A percentile compares a stretch with the other conserved stretches of the same genome.
Conservation (phyloP, 2,113 vertebrate genomes). For the Labeo rohita region DNA sequence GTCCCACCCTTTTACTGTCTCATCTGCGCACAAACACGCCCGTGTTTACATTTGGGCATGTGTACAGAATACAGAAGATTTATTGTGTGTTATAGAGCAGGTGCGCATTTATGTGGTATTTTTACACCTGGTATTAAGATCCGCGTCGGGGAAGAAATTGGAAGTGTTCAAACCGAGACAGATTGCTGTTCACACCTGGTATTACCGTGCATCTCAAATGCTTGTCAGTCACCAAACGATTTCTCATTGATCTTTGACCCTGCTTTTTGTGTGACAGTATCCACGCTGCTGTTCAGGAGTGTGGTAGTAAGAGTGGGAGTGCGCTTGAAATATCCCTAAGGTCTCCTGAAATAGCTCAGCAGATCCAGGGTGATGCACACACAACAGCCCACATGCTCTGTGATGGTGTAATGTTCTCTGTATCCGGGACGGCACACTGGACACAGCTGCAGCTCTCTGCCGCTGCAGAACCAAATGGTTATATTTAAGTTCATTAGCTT, state of each 20-base stretch:
- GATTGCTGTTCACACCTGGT: background rate
- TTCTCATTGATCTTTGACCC: background rate
- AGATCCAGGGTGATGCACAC: slow-evolving; percentile 16
- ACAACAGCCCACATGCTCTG: slow-evolving; percentile 31
- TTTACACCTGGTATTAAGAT: background rate
- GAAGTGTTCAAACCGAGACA: background rate
- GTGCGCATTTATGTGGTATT: background rate
- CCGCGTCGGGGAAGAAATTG: background rate
- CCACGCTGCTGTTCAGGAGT: background rate
- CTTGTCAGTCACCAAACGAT: background rate
- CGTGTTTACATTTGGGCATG: slow-evolving; percentile 14
- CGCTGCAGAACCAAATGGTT: slow-evolving; percentile 50
- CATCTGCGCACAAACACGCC: slow-evolving; percentile 18
- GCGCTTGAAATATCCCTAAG: slow-evolving; percentile 8
- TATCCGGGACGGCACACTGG: slow-evolving; percentile 70
- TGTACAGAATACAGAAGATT: background rate
- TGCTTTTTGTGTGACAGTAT: background rate
- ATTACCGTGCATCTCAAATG: background rate
- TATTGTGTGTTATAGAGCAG: background rate
- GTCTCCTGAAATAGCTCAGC: slow-evolving; percentile 33
- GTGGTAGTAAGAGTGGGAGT: background rate
- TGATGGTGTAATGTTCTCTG: slow-evolving; percentile 69
- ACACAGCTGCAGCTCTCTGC: slow-evolving; percentile 48
- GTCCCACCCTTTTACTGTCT: background rate
- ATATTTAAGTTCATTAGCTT: slow-evolving; percentile 43